Percentiles rank a stretch among this genome's conserved stretches.
Evolutionary conservation across 2,797 vertebrate genomes (phyloP).

Genomic region (Mallotus villosus): DNA sequence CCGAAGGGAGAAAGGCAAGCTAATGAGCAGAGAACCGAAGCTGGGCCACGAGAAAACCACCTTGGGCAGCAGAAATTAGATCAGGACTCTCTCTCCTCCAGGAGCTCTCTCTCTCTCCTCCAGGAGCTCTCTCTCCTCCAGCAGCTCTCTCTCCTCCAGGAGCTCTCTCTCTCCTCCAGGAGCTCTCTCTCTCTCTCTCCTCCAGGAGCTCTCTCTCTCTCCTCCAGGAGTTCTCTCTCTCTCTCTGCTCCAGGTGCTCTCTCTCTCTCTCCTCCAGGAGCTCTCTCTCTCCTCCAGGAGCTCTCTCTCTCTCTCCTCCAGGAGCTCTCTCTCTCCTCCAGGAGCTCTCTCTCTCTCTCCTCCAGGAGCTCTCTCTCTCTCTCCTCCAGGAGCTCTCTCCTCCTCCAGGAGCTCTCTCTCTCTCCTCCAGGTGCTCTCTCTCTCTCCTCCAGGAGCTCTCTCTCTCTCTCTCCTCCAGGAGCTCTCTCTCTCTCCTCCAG

Average conservation of each 20-base stretch:
- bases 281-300: neutral
- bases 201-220: neutral
- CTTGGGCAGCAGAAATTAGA: conserved; percentile 51
- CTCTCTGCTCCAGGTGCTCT: neutral
- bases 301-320: conserved; percentile 5
- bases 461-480: neutral
- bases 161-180: conserved; percentile 5
- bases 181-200: neutral
- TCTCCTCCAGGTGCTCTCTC: neutral
- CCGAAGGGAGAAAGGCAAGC: conserved; percentile 40
- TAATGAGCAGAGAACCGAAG: conserved; percentile 54
- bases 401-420: neutral
- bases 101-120: conserved; percentile 32
- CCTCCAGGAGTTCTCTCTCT: neutral
- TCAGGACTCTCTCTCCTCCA: conserved; percentile 46
- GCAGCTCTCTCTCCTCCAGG: neutral
- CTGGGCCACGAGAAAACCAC: conserved; percentile 45
- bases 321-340: neutral
- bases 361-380: conserved; percentile 22
- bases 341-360: neutral
- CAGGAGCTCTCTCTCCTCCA: neutral
- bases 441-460: too few relatives aligned
- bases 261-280: neutral
- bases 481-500: conserved; percentile 8
- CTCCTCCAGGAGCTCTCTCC: too few relatives aligned